phyloP scores from a whole-genome alignment of 2,113 vertebrate species.

The Okapia johnstoni region DNA sequence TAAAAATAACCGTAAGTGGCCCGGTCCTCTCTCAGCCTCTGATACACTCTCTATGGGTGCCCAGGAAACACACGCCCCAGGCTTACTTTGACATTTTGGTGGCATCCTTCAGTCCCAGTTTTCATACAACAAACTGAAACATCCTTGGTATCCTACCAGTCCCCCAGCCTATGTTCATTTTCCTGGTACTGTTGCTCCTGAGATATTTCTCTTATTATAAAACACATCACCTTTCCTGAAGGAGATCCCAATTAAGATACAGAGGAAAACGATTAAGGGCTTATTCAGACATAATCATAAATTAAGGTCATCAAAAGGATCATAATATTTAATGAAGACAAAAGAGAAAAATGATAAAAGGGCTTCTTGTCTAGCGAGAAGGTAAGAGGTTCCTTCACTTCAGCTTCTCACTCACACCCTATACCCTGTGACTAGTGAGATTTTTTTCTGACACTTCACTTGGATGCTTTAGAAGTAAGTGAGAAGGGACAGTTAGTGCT shows the following conservation, averaged over 20 bases:
- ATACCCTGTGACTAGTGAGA: not conserved
- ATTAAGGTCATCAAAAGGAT: constrained; percentile 42
- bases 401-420: not conserved
- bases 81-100: not conserved
- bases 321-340: constrained; percentile 43
- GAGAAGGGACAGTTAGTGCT: not conserved
- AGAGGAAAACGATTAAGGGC: constrained; percentile 40
- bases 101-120: not conserved
- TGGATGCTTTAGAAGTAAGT: not conserved
- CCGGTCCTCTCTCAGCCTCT: not conserved
- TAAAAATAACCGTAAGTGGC: not conserved
- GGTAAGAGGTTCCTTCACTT: not conserved
- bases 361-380: not conserved
- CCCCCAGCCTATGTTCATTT: not conserved
- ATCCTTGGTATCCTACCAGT: not conserved
- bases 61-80: not conserved
- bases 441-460: not conserved
- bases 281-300: constrained; percentile 51
- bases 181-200: not conserved
- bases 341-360: not conserved
- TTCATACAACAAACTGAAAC: constrained; percentile 1
- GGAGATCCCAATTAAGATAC: constrained; percentile 27
- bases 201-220: constrained; percentile 41
- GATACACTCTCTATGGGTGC: not conserved
- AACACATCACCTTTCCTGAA: constrained; percentile 16